Evolutionary conservation across 1,140 invertebrate species (phyloP), one percentile per base, ranked within the genome.

Genomic region (Musca vetustissima): DNA sequence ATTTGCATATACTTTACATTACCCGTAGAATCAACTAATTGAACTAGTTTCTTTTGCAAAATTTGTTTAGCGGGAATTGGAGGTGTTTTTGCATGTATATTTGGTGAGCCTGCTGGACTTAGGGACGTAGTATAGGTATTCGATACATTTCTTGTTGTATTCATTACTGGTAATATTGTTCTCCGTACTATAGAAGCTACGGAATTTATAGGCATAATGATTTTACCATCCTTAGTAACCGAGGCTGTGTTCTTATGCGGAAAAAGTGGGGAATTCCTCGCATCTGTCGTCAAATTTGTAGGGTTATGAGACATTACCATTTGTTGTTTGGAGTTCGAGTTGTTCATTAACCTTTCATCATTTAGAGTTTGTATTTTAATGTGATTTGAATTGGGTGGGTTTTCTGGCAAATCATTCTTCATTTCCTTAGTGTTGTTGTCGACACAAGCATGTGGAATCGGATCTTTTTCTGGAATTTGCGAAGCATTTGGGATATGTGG

Each of bases 1-100:
- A 70, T 64, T 59, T 66, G 66, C n/a, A 70, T 68, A 15, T 66
- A 55, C 50, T 69, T 72, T 13, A 73, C 65, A 43, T 71, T 71
- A 9, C 72, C 70, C 13, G 70, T n/a, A 17, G 65, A 67, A 25
- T 71, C 70, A 15, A 71, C 57, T 22, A 71, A 67, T 61, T 72
- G 66, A 0, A 71, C 65, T 22, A 69, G 14, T 71, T 68, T 71
- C 52, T 66, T 69, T 67, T 69, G 70, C 2, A 68, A 25, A 21
- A 70, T 64, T 66, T 61, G 57, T 19, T 61, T 61, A 9, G 57
- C 25, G 14, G 49, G 21, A 7, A 52, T 4, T 21, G 28, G 3
- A 19, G 57, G 17, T 0, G 28, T 2, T 21, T 61, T 15, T 14
- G 52, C 15, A 17, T 59, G 28, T 59, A 28, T n/a, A 24, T 4